Base-by-base conservation (phyloP, 2,113 vertebrate genomes). In the Malaclemys terrapin region DNA sequence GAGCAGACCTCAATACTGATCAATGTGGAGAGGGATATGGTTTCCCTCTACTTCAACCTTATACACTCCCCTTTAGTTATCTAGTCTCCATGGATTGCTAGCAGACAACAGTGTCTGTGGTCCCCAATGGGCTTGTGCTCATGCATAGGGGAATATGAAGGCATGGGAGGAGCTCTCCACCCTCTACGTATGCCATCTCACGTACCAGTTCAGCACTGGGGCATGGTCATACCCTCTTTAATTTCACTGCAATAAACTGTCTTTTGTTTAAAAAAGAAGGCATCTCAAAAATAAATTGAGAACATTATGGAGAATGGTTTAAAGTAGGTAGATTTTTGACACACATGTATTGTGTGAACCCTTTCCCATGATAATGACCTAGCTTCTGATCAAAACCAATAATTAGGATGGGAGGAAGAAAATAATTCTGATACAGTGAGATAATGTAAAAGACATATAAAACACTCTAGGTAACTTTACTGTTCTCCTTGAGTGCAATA, bases 271-370 rank as follows among this genome's bases (percentile, higher is more conserved):
- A 42, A 89, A 93, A 91, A 87, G 29, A 31, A 85, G 49, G 6
- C 16, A 31, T 54, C 59, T 50, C 52, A 85, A 89, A 94, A 93
- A 91, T 93, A 95, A 95, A 96, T 45, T 17, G 88, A 95, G 93
- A 97, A 83, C 27, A 79, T 80, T 76, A 84, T 57, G 47, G 91
- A 87, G 88, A 93, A 38, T 1, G 4, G 24, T 54, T 95, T 92
- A 84, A 31, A 91, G 45, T n/a, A 89, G 54, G 62, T 47, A 72
- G 69, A 56, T 85, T 94, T 95, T 86, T 89, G 54, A 80, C 75
- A 94, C 84, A 50, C 22, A 65, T 54, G 59, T 78, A 90, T 90
- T 90, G 31, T 65, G 56, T 35, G 50, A 31, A 78, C 50, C 42
- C n/a, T 81, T 85, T 29, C 93, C 88, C 91, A 49, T 56, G 50